Conservation (phyloP, 1,140 invertebrate species). For the Pseudomyrmex flavicornis region DNA sequence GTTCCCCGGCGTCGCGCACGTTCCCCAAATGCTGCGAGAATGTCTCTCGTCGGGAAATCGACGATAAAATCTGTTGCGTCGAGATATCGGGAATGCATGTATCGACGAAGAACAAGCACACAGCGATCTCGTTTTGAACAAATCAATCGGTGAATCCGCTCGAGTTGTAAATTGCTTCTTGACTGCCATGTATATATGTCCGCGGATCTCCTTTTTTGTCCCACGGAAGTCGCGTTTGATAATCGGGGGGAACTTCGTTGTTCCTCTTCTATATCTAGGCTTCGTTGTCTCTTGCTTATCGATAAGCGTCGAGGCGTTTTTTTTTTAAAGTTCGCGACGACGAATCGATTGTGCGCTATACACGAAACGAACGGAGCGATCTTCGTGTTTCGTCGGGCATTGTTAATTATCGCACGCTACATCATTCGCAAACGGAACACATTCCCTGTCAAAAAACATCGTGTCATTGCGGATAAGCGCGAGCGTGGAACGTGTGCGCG, state of each 20-base stretch:
- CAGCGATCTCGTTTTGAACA: neutral
- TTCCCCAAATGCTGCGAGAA: neutral
- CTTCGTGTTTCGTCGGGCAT: constrained; percentile 3
- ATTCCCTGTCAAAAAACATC: constrained; percentile 28
- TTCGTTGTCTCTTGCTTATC: neutral
- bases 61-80: neutral
- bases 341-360: neutral
- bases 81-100: neutral
- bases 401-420: constrained; percentile 39
- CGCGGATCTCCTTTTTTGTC: neutral
- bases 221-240: constrained; percentile 33
- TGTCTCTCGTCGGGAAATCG: neutral
- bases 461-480: constrained; percentile 39
- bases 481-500: neutral
- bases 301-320: constrained; percentile 6
- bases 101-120: neutral
- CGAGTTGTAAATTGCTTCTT: constrained; percentile 22
- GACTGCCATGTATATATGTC: neutral
- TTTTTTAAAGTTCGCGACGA: neutral
- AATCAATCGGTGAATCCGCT: neutral
- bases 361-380: neutral
- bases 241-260: neutral
- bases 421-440: neutral
- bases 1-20: neutral
- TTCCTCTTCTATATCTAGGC: neutral